Percentiles rank a stretch among this genome's conserved stretches.
phyloP scores from a whole-genome alignment of 2,797 vertebrate genomes.

The Molossus molossus region DNA sequence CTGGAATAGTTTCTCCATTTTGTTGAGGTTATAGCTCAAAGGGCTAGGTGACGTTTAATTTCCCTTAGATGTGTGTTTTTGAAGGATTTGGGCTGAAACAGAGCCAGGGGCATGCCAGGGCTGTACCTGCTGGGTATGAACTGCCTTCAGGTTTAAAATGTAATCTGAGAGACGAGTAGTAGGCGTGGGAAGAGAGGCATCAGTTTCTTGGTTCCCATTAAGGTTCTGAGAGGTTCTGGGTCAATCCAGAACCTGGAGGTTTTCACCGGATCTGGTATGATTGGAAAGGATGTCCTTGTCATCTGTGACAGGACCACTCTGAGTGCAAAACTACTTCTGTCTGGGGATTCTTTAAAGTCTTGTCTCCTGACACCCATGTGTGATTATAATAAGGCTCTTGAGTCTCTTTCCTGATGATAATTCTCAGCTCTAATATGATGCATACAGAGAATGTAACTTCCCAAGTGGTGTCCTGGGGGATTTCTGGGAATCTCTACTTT shows the following conservation, averaged over 20 bases:
- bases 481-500: neutral
- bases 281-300: neutral
- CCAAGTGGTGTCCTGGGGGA: neutral
- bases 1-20: neutral
- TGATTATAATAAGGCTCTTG: neutral
- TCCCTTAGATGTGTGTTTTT: neutral
- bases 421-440: neutral
- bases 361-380: neutral
- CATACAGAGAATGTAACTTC: neutral
- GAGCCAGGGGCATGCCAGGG: neutral
- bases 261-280: neutral
- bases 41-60: neutral
- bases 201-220: neutral
- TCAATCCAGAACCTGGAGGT: neutral
- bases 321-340: neutral
- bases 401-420: neutral
- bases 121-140: neutral
- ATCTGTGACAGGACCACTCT: neutral
- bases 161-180: neutral
- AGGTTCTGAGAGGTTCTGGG: neutral
- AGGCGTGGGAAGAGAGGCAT: neutral
- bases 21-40: neutral
- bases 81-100: slow-evolving; percentile 30
- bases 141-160: neutral
- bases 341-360: neutral